Evolutionary conservation across 2,113 vertebrate species (phyloP), one percentile per base, ranked within the genome.

Genomic region (Rhinolophus sinicus): DNA sequence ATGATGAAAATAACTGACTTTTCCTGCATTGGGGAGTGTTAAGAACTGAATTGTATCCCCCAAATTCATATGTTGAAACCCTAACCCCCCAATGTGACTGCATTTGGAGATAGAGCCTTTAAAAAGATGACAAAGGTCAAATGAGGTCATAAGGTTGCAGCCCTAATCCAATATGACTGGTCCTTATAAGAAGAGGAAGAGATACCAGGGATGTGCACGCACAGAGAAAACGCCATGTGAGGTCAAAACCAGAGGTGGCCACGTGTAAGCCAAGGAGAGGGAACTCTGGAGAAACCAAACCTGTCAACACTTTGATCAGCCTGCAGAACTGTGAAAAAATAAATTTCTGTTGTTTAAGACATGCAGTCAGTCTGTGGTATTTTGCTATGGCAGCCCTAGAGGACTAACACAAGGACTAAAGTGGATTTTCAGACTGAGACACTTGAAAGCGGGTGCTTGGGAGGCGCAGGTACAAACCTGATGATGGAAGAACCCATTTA

Each of bases 121-220:
- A 62, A 44, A 38, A 77, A 67, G 60, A 19, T 24, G 56, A 69
- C 3, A 2, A 54, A 78, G 50, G 3, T 38, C 28, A 33, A 58
- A 90, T 18, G 19, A 56, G 19, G 62, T 44, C 75, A n/a, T 80
- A 33, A 80, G 35, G 75, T 21, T 33, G 6, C 60, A 19, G 35
- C 75, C 18, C 62, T 78, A 80, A 56, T 56, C 88, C 75, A 56
- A 7, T 56, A 56, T n/a, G 88, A 80, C 88, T 80, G 2, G 35
- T 78, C 8, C 60, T 78, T 18, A 65, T 21, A 78, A 65, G 28
- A 50, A 65, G n/a, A 90, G 35, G 40, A 64, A 47, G 60, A 67
- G 26, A 80, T 0, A 8, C 38, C 8, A n/a, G 4, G 12, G 16
- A 21, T 44, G 12, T 1, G 16, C 18, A 3, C 33, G 75, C 3